Evolutionary conservation across 2,888 invertebrate genomes (phyloP).

Genomic region (Cataglyphis rosenhaueri): DNA sequence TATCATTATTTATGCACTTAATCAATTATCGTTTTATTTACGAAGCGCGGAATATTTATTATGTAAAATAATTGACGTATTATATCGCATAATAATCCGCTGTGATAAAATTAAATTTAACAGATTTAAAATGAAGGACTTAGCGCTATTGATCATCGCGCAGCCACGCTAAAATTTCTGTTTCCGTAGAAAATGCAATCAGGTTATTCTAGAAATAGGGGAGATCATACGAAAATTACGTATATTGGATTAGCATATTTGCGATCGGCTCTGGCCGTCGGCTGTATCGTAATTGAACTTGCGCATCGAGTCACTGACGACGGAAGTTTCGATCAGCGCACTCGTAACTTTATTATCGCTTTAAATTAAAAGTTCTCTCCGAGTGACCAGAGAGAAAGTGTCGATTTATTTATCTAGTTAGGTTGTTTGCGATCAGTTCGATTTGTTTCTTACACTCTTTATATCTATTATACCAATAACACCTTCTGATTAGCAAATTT

Average conservation of each 20-base stretch:
- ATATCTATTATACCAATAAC: neutral
- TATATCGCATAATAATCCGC: constrained; percentile 3
- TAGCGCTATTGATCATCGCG: constrained; percentile 15
- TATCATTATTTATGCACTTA: constrained; percentile 8
- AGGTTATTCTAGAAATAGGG: constrained; percentile 21
- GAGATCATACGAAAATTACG: constrained; percentile 48
- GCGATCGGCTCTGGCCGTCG: constrained; percentile 29
- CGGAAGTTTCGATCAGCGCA: constrained; percentile 37
- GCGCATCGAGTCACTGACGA: constrained; percentile 26
- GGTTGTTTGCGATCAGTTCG: neutral
- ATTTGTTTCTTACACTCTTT: constrained; percentile 1
- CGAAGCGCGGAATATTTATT: constrained; percentile 18
- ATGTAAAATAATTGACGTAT: constrained; percentile 15
- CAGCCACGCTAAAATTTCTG: neutral
- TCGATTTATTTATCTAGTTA: constrained; percentile 36
- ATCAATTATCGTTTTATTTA: constrained; percentile 15
- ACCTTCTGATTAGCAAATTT: neutral
- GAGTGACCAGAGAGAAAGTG: neutral
- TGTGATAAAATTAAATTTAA: constrained; percentile 1
- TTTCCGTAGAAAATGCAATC: constrained; percentile 24
- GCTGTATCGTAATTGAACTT: constrained; percentile 47
- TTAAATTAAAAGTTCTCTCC: constrained; percentile 48
- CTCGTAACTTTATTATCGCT: constrained; percentile 44
- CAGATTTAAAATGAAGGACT: neutral
- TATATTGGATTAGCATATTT: constrained; percentile 48